Evolutionary conservation across 2,888 invertebrate species (phyloP).

Genomic region (Drosophila anceps): DNA sequence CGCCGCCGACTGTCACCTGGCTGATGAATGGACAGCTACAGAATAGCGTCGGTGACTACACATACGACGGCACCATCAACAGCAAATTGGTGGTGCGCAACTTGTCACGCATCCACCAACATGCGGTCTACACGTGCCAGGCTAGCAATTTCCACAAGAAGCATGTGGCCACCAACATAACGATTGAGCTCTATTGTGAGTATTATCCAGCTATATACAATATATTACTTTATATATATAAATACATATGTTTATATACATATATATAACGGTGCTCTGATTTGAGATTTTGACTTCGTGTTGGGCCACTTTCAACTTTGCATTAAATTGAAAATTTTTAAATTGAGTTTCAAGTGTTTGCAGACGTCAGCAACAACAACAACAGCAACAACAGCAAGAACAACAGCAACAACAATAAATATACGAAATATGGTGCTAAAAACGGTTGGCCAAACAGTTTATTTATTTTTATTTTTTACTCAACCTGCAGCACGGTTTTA

Average conservation of each 20-base stretch:
- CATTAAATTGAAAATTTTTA: slow-evolving; percentile 37
- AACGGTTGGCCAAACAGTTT: slow-evolving; percentile 64
- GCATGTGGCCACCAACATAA: slow-evolving; percentile 89
- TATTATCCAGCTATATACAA: slow-evolving; percentile 64
- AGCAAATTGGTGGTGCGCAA: slow-evolving; percentile 88
- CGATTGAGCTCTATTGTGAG: slow-evolving; percentile 92
- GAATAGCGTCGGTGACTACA: slow-evolving; percentile 85
- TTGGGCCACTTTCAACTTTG: slow-evolving; percentile 22
- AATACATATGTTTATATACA: not conserved
- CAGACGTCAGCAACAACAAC: slow-evolving; percentile 14
- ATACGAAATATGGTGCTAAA: slow-evolving; percentile 64
- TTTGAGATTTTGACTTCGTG: slow-evolving; percentile 14
- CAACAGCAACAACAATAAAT: slow-evolving; percentile 5
- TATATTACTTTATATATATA: not conserved
- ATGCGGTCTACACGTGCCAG: slow-evolving; percentile 91
- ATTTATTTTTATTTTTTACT: slow-evolving; percentile 46
- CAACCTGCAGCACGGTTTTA: slow-evolving; percentile 48
- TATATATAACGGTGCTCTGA: not conserved
- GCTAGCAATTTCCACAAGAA: slow-evolving; percentile 88
- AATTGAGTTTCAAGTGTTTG: slow-evolving; percentile 50
- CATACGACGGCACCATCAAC: slow-evolving; percentile 86
- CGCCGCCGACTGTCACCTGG: slow-evolving; percentile 91
- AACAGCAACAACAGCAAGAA: slow-evolving; percentile 16
- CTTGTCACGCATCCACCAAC: slow-evolving; percentile 90
- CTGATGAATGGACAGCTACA: slow-evolving; percentile 88